These are phyloP conservation scores for Clarias batrachus DNA, from an alignment of 2,113 vertebrate genomes.

Conservation along the genomic window DNA sequence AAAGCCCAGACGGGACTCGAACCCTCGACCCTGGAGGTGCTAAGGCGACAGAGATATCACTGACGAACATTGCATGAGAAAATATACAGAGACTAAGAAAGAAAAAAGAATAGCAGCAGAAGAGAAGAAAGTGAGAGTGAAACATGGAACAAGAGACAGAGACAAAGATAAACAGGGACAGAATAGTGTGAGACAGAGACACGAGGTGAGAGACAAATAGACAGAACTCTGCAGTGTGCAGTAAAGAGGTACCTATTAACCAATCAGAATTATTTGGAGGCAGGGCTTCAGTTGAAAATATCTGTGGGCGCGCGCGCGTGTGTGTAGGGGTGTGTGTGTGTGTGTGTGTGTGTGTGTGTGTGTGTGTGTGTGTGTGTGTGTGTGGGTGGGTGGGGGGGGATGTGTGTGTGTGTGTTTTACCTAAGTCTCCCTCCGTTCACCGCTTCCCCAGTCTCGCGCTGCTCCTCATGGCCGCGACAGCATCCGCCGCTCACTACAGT, in stretches of 20 bases:
- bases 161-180: neutral
- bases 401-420: conserved; percentile 2
- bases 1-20: no score
- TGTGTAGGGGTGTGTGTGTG: neutral
- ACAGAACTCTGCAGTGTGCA: conserved; percentile 1
- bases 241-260: neutral
- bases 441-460: conserved; percentile 22
- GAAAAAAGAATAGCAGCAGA: neutral
- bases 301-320: conserved; percentile 1
- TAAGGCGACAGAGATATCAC: no score
- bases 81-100: neutral
- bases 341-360: neutral
- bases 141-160: neutral
- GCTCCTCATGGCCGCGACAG: conserved; percentile 91
- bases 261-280: neutral
- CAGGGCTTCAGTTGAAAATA: neutral
- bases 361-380: neutral
- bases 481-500: conserved; percentile 96
- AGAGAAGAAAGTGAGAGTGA: neutral
- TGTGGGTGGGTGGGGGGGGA: no score
- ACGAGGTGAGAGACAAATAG: neutral
- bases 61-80: neutral
- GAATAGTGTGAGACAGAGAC: conserved; percentile 2
- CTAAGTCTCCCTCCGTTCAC: neutral
- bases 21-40: no score